These are phyloP conservation scores for Belgica antarctica DNA, from an alignment of 2,888 invertebrate species.

Conservation along the genomic window DNA sequence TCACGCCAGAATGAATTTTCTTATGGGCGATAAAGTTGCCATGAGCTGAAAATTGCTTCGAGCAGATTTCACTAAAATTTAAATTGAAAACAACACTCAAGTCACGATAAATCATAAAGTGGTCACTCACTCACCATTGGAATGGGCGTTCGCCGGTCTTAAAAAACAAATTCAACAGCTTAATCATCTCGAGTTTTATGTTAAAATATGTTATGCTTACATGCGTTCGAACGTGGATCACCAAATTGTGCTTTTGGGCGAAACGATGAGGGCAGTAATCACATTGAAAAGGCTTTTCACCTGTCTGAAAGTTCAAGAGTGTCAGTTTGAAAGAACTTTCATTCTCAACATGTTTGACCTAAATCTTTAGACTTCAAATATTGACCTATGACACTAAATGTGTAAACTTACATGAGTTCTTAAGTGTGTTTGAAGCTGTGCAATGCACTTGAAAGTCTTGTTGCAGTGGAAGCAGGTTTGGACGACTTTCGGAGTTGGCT, in stretches of 20 bases:
- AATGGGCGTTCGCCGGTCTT: slow-evolving; percentile 59
- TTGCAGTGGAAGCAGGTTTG: slow-evolving; percentile 62
- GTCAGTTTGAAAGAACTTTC: not conserved
- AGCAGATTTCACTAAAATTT: slow-evolving; percentile 59
- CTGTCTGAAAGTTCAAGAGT: slow-evolving; percentile 58
- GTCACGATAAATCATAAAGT: not conserved
- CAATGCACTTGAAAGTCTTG: slow-evolving; percentile 62
- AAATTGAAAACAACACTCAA: not conserved
- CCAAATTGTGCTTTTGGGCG: slow-evolving; percentile 63
- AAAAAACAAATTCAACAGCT: not conserved
- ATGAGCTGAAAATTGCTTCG: slow-evolving; percentile 62
- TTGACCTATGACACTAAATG: too few species aligned
- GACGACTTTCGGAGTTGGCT: slow-evolving; percentile 60
- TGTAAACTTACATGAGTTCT: slow-evolving; percentile 50
- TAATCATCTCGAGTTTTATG: too few species aligned
- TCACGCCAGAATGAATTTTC: slow-evolving; percentile 63
- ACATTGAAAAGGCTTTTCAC: slow-evolving; percentile 61
- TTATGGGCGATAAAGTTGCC: slow-evolving; percentile 64
- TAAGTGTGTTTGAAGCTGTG: slow-evolving; percentile 63
- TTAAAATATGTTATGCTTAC: slow-evolving; percentile 11
- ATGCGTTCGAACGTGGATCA: slow-evolving; percentile 61
- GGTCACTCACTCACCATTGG: slow-evolving; percentile 55
- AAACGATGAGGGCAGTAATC: slow-evolving; percentile 60
- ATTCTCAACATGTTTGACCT: not conserved
- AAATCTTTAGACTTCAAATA: too few species aligned